A percentile compares a stretch with the other conserved stretches of the same genome.
Conservation (phyloP, 2,113 vertebrate genomes). For the Mobula hypostoma region DNA sequence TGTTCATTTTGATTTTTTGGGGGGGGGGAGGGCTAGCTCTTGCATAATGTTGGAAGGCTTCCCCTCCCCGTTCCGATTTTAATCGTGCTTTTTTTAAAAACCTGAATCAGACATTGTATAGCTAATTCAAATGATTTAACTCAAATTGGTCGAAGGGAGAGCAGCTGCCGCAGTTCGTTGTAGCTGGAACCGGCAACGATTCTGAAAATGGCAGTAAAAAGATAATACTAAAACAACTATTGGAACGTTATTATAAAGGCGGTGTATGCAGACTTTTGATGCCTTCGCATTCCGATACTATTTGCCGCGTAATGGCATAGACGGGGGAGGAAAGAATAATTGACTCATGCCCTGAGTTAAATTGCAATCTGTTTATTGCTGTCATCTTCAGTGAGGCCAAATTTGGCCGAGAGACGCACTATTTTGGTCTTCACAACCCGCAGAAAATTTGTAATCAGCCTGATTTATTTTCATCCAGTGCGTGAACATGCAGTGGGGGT, state of each 20-base stretch:
- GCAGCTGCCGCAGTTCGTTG: constrained; percentile 5
- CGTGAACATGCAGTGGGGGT: neutral
- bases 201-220: neutral
- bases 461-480: neutral
- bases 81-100: neutral
- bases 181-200: neutral
- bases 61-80: neutral
- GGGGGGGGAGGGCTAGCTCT: neutral
- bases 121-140: neutral
- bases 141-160: neutral
- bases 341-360: neutral
- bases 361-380: neutral
- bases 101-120: neutral
- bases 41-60: neutral
- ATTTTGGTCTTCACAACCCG: neutral
- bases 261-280: neutral
- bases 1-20: neutral
- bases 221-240: neutral
- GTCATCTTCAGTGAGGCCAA: neutral
- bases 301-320: neutral
- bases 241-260: neutral
- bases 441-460: neutral
- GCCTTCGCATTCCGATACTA: neutral
- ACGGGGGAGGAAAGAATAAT: neutral
- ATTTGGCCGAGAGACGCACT: neutral